These are phyloP conservation scores for Limnephilus auricula DNA, from an alignment of 2,888 invertebrate species.

Conservation along the genomic window DNA sequence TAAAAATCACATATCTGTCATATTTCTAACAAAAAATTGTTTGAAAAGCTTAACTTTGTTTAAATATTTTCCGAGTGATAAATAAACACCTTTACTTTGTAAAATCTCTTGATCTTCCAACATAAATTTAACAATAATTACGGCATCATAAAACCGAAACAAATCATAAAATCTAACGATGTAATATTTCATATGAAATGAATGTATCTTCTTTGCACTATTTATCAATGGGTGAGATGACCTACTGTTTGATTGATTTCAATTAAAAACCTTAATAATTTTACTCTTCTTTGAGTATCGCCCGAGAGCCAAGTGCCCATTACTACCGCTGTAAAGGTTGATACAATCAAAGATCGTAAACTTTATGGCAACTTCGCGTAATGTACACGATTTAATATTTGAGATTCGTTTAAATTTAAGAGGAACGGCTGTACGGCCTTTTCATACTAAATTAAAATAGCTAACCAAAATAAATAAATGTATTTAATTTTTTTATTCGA, in stretches of 20 bases:
- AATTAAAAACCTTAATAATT: background rate
- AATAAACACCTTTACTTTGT: background rate
- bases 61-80: background rate
- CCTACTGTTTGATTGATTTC: conserved; percentile 2
- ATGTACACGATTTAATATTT: background rate
- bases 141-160: background rate
- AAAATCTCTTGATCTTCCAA: background rate
- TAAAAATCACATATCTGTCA: too few species aligned
- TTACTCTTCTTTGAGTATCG: background rate
- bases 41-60: too few species aligned
- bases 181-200: background rate
- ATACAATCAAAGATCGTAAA: background rate
- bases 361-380: background rate
- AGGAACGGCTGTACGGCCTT: too few species aligned
- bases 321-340: background rate
- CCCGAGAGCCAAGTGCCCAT: background rate
- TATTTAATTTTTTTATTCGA: too few species aligned
- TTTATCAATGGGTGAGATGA: background rate
- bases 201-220: background rate
- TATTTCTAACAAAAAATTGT: too few species aligned
- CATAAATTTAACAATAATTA: too few species aligned
- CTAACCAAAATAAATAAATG: too few species aligned
- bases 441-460: too few species aligned
- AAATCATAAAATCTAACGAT: background rate
- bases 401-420: background rate